Base-by-base conservation (phyloP, 2,888 invertebrate genomes). In the Standfussiana lucernea region DNA sequence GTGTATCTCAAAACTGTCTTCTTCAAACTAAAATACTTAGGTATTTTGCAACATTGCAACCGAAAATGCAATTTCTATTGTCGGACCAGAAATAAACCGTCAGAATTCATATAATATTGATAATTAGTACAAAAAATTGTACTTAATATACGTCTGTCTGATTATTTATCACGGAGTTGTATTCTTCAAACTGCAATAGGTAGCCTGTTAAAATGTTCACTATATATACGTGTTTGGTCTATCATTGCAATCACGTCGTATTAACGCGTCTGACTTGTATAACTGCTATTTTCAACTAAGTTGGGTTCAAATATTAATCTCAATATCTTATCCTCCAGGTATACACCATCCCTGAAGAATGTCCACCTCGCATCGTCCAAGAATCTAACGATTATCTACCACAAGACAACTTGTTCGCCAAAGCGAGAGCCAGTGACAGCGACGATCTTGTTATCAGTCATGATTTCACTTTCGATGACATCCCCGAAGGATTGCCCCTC, bases 321-420 rank as follows among this genome's bases (percentile, higher is more conserved):
- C n/a, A 61, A 74, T 28, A 40, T n/a, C 6, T 42, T 3, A 15
- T 79, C 35, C 64, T 89, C 18, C 91, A 97, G 97, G 93, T 93
- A 80, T 97, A 94, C 87, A 95, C 95, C 7, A 96, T 97, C 64
- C 95, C 96, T 24, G 96, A 96, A 89, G 95, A 95, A 62, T 97
- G 97, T 77, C 96, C 95, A 18, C 85, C 95, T 0, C 90, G 92
- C 42, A 91, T 95, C 72, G 81, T 91, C 0, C 91, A 93, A 70
- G 92, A 94, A 32, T 80, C 91, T 15, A 90, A 92, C 59, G 89
- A 94, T 69, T 94, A 95, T 75, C 77, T 90, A 4, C 67, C 91
- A 4, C 91, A 93, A 28, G 95, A 96, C 69, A 96, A 96, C 75
- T 90, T 96, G 11, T 96, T 90, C 89, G 91, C 87, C 76, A 94